phyloP scores from a whole-genome alignment of 2,797 vertebrate species.

The Phrynocephalus vlangalii region DNA sequence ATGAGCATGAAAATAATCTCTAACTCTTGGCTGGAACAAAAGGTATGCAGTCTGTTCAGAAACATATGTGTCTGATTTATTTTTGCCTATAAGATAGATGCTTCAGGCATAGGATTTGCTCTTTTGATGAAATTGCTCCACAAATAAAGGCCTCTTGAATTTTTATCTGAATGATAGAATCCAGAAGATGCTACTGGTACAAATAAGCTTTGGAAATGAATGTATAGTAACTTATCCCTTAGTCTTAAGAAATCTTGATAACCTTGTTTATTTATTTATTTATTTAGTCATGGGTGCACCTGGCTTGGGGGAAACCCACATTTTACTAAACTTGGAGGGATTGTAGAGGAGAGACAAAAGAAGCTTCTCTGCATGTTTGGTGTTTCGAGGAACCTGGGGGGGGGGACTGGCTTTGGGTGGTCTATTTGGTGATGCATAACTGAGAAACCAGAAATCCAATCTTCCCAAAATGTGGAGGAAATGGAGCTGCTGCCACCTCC shows the following conservation, averaged over 20 bases:
- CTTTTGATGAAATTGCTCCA: not conserved
- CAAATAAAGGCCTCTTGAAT: not conserved
- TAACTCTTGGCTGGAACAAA: not conserved
- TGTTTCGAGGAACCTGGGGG: too few species aligned
- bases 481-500: too few species aligned
- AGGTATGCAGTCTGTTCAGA: not conserved
- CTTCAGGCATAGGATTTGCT: not conserved
- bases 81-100: slow-evolving; percentile 1
- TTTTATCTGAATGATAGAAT: not conserved
- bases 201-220: not conserved
- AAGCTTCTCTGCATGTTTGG: too few species aligned
- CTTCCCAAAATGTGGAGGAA: too few species aligned
- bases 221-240: not conserved
- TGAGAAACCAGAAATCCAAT: too few species aligned
- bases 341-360: too few species aligned
- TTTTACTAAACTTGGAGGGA: too few species aligned
- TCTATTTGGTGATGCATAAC: too few species aligned
- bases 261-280: not conserved
- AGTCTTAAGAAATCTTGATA: slow-evolving; percentile 46
- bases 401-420: too few species aligned
- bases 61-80: not conserved
- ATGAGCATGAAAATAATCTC: not conserved
- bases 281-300: slow-evolving; percentile 12
- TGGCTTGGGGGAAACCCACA: too few species aligned
- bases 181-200: not conserved